Evolutionary conservation across 2,888 invertebrate species (phyloP).

Genomic region (Andrena marginata): DNA sequence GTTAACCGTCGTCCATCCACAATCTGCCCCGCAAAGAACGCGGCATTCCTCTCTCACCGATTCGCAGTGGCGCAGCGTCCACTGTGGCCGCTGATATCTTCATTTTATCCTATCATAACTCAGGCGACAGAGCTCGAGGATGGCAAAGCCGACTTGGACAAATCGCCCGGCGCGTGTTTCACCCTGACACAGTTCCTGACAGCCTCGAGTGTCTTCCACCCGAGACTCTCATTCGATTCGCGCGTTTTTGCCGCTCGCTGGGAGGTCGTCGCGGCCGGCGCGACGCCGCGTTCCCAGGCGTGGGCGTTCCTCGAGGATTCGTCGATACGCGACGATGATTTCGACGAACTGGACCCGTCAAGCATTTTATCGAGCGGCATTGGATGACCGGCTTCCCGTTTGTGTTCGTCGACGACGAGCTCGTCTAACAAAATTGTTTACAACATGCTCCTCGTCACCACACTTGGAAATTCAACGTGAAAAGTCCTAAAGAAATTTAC

Average conservation of each 20-base stretch:
- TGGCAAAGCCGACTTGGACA: conserved; percentile 56
- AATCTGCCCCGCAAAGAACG: conserved; percentile 41
- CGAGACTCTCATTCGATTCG: conserved; percentile 15
- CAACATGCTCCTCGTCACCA: too few relatives aligned
- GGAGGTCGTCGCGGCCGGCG: not conserved
- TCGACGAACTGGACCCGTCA: not conserved
- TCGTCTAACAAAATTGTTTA: too few relatives aligned
- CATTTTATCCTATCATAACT: conserved; percentile 75
- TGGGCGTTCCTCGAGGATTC: not conserved
- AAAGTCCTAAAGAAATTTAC: too few relatives aligned
- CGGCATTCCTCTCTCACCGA: conserved; percentile 75
- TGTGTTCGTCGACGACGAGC: too few relatives aligned
- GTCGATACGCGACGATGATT: not conserved
- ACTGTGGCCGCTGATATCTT: conserved; percentile 70
- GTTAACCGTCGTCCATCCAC: not conserved
- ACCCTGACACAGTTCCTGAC: conserved; percentile 52
- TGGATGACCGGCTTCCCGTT: too few relatives aligned
- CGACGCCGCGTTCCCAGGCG: not conserved
- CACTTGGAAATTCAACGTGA: too few relatives aligned
- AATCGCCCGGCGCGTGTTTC: conserved; percentile 47
- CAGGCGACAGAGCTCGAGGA: conserved; percentile 60
- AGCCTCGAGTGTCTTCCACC: conserved; percentile 1
- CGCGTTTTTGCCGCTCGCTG: not conserved
- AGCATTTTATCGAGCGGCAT: not conserved
- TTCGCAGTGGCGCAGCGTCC: conserved; percentile 51